phyloP scores from a whole-genome alignment of 2,888 invertebrate species.

The Patella depressa region DNA sequence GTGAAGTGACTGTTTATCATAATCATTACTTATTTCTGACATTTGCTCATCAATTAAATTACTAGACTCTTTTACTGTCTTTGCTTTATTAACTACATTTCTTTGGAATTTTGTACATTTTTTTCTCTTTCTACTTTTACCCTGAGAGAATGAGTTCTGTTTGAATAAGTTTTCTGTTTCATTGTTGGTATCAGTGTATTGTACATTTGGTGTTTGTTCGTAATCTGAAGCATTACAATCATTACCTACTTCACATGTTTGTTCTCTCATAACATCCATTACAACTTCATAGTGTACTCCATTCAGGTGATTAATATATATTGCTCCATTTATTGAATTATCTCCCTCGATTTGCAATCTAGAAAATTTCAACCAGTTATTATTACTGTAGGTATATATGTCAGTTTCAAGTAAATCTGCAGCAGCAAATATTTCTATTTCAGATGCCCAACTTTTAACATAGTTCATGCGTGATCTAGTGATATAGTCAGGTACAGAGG shows the following conservation, averaged over 20 bases:
- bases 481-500: not conserved
- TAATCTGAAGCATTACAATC: no score
- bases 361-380: conserved; percentile 3
- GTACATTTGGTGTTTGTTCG: no score
- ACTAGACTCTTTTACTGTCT: no score
- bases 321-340: not conserved
- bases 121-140: no score
- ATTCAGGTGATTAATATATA: not conserved
- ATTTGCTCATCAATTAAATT: no score
- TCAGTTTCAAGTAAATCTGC: conserved; percentile 5
- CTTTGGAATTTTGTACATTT: no score
- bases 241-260: not conserved
- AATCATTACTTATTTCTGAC: no score
- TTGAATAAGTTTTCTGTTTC: no score
- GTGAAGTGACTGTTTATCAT: no score
- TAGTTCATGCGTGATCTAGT: not conserved
- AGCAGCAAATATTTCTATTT: not conserved
- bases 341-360: not conserved
- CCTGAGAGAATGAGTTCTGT: no score
- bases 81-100: no score
- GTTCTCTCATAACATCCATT: not conserved
- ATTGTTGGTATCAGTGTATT: no score
- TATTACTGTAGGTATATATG: not conserved
- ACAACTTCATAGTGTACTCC: not conserved
- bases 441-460: not conserved